Base-by-base conservation (phyloP, 1,140 invertebrate genomes). In the Halesus radiatus region DNA sequence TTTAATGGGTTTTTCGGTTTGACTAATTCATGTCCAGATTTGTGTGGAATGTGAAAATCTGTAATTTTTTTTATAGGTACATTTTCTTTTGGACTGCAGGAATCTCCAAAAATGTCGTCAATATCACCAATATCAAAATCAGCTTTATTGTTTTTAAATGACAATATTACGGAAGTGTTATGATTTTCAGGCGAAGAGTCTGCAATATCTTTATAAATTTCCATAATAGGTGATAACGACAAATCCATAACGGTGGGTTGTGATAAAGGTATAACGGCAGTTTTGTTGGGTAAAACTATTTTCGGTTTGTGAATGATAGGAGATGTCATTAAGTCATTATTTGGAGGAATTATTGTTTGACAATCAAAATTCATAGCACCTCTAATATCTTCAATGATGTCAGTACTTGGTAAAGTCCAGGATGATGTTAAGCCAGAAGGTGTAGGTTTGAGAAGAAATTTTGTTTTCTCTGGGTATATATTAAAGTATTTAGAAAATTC, bases 71-170 rank as follows among this genome's bases (percentile, higher is more conserved):
- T 52, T 2, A 54, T 37, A 20, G 58, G 16, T 32, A 64, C 64
- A 50, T 53, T 62, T 50, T 58, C 56, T 58, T 50, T 62, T 22
- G 75, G 58, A 52, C 26, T 76, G 6, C 18, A 26, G 4, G 77
- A 79, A 23, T 87, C 84, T 68, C 84, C 87, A 81, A 89, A 88
- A 84, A 89, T 88, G 76, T 88, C 88, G 52, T 88, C 87, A 68
- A 88, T 85, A 75, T 88, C 85, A 22, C 77, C 77, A 50, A 79
- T 72, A 79, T 79, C 77, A 72, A 79, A 72, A 60, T 79, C 32
- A 32, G 18, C 23, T 20, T 56, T 15, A 15, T 54, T 54, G 6
- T 22, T 32, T 29, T 56, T 56, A 29, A 7, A 56, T 52, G 53
- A 32, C 16, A 22, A 18, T n/a, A 13, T 32, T 18, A 18, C 13